phyloP scores from a whole-genome alignment of 2,797 vertebrate genomes.

The Zonotrichia albicollis region DNA sequence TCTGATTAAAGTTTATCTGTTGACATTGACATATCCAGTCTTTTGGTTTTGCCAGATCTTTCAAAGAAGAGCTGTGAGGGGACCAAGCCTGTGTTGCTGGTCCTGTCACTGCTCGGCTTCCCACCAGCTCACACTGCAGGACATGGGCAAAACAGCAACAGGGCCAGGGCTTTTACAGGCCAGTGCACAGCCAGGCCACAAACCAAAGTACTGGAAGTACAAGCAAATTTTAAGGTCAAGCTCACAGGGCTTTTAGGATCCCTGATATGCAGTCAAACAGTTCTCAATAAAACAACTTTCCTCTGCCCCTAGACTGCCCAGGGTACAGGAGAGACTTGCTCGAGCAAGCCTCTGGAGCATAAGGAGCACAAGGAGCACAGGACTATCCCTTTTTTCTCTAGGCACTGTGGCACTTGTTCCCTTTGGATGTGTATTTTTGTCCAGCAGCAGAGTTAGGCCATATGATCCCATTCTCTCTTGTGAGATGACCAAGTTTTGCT shows the following conservation, averaged over 20 bases:
- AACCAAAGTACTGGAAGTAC: not conserved
- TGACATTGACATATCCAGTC: not conserved
- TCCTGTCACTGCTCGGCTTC: not conserved
- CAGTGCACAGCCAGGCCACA: not conserved
- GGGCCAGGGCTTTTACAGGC: not conserved
- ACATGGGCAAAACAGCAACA: not conserved
- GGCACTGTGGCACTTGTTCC: accelerated
- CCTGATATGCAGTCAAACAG: not conserved
- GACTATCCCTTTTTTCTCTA: not conserved
- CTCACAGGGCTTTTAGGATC: not conserved
- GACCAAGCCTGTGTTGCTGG: not conserved
- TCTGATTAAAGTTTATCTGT: not conserved
- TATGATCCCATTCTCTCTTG: not conserved
- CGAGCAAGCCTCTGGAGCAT: not conserved
- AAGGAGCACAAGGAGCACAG: not conserved
- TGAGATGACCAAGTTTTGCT: not conserved
- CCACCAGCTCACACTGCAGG: not conserved
- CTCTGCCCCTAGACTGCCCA: not conserved
- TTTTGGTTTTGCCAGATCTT: not conserved
- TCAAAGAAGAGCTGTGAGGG: not conserved
- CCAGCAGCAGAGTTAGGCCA: not conserved
- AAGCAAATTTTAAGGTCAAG: not conserved
- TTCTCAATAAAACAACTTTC: not conserved
- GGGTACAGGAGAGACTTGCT: not conserved
- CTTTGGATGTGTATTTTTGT: not conserved